A percentile compares a stretch with the other conserved stretches of the same genome.
phyloP scores from a whole-genome alignment of 2,888 invertebrate species.

The Drosophila rubida region DNA sequence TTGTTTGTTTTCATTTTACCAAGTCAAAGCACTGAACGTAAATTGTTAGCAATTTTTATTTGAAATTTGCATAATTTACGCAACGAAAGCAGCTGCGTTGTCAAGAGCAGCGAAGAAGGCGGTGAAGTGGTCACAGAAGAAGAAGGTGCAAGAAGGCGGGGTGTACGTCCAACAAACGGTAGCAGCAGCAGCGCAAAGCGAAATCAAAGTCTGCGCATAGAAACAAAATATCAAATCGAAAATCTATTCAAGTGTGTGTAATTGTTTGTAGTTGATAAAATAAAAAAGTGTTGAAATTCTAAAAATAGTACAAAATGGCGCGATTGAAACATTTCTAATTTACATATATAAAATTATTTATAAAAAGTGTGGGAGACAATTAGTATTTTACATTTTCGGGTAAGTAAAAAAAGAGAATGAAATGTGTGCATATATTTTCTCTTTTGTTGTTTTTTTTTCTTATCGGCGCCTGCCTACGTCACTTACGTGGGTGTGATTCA shows the following conservation, averaged over 20 bases:
- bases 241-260: conserved; percentile 42
- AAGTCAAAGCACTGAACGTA: conserved; percentile 2
- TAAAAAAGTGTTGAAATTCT: conserved; percentile 37
- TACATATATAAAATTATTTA: conserved; percentile 22
- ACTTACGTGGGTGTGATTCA: conserved; percentile 63
- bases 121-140: background rate
- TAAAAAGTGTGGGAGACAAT: conserved; percentile 17
- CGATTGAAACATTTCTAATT: conserved; percentile 82
- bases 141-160: conserved; percentile 33
- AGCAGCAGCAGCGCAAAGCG: conserved; percentile 47
- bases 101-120: conserved; percentile 11
- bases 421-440: background rate
- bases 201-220: conserved; percentile 58
- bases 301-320: conserved; percentile 77
- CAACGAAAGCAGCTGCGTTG: conserved; percentile 65
- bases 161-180: conserved; percentile 24
- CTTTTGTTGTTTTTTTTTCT: conserved; percentile 11
- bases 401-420: conserved; percentile 44
- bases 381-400: conserved; percentile 41
- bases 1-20: conserved; percentile 1
- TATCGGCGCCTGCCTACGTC: conserved; percentile 34
- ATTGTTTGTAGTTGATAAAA: conserved; percentile 45
- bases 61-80: conserved; percentile 59
- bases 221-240: conserved; percentile 36
- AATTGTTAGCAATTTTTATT: conserved; percentile 11